Evolutionary conservation across 2,113 vertebrate species (phyloP), one percentile per base, ranked within the genome.

Genomic region (Podiceps cristatus): DNA sequence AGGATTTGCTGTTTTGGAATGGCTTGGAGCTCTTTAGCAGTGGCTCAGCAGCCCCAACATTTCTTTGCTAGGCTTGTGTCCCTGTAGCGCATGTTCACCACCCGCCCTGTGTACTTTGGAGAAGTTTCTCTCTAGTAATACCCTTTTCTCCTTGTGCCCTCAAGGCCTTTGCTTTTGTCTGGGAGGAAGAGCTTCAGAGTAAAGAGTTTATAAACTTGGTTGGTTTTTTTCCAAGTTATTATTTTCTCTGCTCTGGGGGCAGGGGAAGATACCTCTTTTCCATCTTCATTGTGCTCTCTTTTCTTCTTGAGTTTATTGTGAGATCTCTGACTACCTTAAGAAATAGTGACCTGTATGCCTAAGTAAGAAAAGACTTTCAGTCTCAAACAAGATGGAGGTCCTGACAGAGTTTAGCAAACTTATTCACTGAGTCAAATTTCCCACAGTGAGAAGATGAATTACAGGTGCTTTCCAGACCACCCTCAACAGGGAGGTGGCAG

Each of bases 81-180:
- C 29, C 37, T 64, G 62, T 13, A 37, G 45, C 0, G 1, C 12
- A 3, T 27, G 11, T 49, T 75, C 0, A 1, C 33, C 13, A 60
- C 16, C 10, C 1, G 2, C 10, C 25, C 12, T 9, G 8, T 29
- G 25, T 68, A 49, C 60, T 95, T 81, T 20, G 24, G 42, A 74
- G 72, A 67, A 77, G 14, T 47, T 92, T 86, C 35, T 73, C 24
- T 88, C 67, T 76, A 80, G 86, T 23, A 73, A 53, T 53, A 45
- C 11, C 16, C 13, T 88, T 92, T 95, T 22, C 40, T 50, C 50
- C 50, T 86, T 0, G 0, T 94, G 44, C 62, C 50, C 25, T 94
- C 27, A 47, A 50, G 37, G 42, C 23, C 50, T 88, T 96, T 73
- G 62, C 50, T 83, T 83, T 92, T 52, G 55, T 29, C 63, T 62